Evolutionary conservation across 2,888 invertebrate species (phyloP).

Genomic region (Laothoe populi): DNA sequence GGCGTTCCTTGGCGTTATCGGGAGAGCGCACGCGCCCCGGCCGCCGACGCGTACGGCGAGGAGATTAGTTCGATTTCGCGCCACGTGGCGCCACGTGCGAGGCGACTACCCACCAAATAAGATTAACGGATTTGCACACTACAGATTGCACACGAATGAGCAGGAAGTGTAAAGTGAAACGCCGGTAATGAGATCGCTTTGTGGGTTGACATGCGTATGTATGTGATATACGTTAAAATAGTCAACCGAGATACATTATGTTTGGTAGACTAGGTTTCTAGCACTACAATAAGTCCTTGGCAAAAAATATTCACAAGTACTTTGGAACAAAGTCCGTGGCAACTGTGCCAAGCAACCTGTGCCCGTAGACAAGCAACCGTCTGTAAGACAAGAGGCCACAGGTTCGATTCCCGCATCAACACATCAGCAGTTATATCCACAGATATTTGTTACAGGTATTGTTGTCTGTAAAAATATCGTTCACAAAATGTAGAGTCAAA

Average conservation of each 20-base stretch:
- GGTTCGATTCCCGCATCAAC: too few relatives aligned
- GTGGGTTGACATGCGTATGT: slow-evolving; percentile 60
- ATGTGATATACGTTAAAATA: slow-evolving; percentile 47
- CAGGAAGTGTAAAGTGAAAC: slow-evolving; percentile 85
- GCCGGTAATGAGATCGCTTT: slow-evolving; percentile 79
- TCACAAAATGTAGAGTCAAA: not conserved
- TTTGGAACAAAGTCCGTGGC: too few relatives aligned
- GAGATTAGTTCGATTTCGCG: slow-evolving; percentile 82
- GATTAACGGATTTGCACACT: slow-evolving; percentile 85
- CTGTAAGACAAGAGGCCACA: too few relatives aligned
- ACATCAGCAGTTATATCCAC: too few relatives aligned
- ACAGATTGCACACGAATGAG: slow-evolving; percentile 84
- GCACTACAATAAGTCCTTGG: too few relatives aligned
- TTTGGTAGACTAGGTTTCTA: too few relatives aligned
- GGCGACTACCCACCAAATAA: slow-evolving; percentile 76
- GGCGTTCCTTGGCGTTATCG: slow-evolving; percentile 82
- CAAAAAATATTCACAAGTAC: too few relatives aligned
- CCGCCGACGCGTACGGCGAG: slow-evolving; percentile 76
- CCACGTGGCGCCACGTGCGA: slow-evolving; percentile 82
- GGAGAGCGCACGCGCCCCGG: slow-evolving; percentile 74
- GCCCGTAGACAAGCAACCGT: too few relatives aligned
- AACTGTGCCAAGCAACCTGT: too few relatives aligned
- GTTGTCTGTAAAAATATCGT: too few relatives aligned
- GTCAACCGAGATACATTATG: not conserved
- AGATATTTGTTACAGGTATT: too few relatives aligned